Percentiles rank a stretch among this genome's conserved stretches.
Evolutionary conservation across 2,888 invertebrate species (phyloP).

Genomic region (Watsonalla cultraria): DNA sequence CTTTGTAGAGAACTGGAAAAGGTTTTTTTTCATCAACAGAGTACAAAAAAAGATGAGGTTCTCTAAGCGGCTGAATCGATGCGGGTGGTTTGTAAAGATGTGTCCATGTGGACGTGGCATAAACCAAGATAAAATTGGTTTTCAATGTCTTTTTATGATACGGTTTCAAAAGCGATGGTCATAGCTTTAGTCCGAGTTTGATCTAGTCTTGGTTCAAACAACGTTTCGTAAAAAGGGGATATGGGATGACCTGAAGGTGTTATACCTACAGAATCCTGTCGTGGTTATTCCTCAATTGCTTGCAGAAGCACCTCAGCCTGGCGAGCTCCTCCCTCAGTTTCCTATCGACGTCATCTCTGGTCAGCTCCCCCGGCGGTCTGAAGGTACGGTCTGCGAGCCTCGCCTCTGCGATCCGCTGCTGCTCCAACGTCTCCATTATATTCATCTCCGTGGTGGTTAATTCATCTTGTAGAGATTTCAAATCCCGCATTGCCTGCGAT

Average conservation of each 20-base stretch:
- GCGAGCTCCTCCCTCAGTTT: slow-evolving; percentile 81
- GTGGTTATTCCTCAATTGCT: slow-evolving; percentile 77
- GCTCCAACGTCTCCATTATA: slow-evolving; percentile 82
- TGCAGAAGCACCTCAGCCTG: slow-evolving; percentile 77
- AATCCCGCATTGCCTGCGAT: slow-evolving; percentile 79
- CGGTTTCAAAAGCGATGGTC: too few relatives aligned
- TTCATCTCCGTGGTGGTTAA: slow-evolving; percentile 82
- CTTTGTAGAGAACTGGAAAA: slow-evolving; percentile 37
- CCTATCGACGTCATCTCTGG: slow-evolving; percentile 81
- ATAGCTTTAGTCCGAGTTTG: too few relatives aligned
- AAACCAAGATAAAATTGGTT: too few relatives aligned
- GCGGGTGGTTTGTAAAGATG: too few relatives aligned
- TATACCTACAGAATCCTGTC: slow-evolving; percentile 76
- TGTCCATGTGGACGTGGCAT: too few relatives aligned
- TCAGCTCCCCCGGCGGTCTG: slow-evolving; percentile 82
- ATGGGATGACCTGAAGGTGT: too few relatives aligned
- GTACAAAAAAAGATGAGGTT: too few relatives aligned
- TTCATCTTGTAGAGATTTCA: slow-evolving; percentile 83
- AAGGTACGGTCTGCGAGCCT: slow-evolving; percentile 84
- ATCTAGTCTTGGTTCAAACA: too few relatives aligned
- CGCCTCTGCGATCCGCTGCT: slow-evolving; percentile 84
- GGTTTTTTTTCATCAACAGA: too few relatives aligned
- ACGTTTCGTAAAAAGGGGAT: too few relatives aligned
- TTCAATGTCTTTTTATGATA: too few relatives aligned
- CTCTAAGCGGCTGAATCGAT: too few relatives aligned